phyloP scores from a whole-genome alignment of 2,797 vertebrate species.

The Clarias fuscus region DNA sequence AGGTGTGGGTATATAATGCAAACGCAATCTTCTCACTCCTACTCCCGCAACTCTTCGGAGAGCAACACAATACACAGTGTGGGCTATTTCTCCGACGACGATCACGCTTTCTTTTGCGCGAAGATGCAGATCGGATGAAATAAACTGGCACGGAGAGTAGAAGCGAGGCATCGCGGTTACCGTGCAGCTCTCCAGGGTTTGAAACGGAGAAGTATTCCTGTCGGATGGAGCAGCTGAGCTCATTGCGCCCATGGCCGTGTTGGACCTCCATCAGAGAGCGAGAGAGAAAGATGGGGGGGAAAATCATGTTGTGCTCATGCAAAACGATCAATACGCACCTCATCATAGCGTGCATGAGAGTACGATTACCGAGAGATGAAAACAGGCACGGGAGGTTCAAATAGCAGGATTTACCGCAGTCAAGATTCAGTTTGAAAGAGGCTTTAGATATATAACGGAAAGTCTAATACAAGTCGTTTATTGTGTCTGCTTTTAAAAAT shows the following conservation, averaged over 20 bases:
- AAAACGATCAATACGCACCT: conserved; percentile 56
- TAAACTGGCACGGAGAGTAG: conserved; percentile 5
- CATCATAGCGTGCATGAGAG: conserved; percentile 30
- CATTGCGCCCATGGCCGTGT: conserved; percentile 58
- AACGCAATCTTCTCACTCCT: conserved; percentile 27
- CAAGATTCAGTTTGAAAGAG: neutral
- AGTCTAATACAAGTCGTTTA: neutral
- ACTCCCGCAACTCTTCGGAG: conserved; percentile 13
- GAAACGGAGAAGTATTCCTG: conserved; percentile 54
- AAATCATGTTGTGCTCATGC: conserved; percentile 48
- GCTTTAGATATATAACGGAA: no score
- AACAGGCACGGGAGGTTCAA: conserved; percentile 3
- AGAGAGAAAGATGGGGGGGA: neutral
- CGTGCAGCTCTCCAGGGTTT: conserved; percentile 51
- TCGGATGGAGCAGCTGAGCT: conserved; percentile 45
- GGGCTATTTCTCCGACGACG: conserved; percentile 6
- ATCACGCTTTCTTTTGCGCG: conserved; percentile 22
- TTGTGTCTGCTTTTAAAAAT: neutral
- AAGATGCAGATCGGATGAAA: conserved; percentile 29
- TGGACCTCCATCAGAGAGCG: conserved; percentile 61
- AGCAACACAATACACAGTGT: conserved; percentile 14
- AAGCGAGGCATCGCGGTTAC: conserved; percentile 26
- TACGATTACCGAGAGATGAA: conserved; percentile 15
- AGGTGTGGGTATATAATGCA: conserved; percentile 29
- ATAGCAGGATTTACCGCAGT: conserved; percentile 9